These are phyloP conservation scores for Zelostemma sp. DNA, from an alignment of 1,140 invertebrate species.

Conservation along the genomic window DNA sequence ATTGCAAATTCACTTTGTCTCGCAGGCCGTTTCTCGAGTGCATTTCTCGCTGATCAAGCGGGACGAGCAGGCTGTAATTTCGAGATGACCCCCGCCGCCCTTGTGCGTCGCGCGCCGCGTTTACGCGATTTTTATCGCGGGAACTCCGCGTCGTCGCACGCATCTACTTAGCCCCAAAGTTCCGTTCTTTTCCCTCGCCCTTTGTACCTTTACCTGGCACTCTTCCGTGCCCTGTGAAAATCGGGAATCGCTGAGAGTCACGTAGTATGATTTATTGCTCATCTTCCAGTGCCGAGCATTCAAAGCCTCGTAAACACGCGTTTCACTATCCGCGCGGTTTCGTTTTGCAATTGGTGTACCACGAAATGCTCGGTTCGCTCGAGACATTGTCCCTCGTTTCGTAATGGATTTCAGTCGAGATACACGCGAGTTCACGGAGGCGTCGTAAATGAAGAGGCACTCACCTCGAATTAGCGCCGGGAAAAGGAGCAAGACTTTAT, in stretches of 20 bases:
- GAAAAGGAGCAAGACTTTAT: constrained; percentile 1
- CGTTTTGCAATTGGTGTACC: background rate
- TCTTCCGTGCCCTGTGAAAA: too few relatives aligned
- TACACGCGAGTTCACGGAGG: background rate
- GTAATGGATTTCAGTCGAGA: background rate
- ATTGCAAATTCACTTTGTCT: constrained; percentile 53
- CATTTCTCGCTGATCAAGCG: constrained; percentile 51
- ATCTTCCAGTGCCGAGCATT: constrained; percentile 10
- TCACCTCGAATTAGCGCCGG: background rate
- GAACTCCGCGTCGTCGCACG: too few relatives aligned
- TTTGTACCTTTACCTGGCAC: too few relatives aligned
- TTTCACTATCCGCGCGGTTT: background rate
- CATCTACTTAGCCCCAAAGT: too few relatives aligned
- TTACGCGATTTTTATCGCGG: constrained; percentile 25
- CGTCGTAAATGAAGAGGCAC: constrained; percentile 4
- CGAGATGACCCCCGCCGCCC: constrained; percentile 20
- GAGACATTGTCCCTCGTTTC: background rate
- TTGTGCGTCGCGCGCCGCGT: constrained; percentile 13
- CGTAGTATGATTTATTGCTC: constrained; percentile 14
- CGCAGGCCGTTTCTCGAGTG: constrained; percentile 43
- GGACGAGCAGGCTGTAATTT: constrained; percentile 52
- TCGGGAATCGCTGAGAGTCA: constrained; percentile 3
- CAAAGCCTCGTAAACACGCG: constrained; percentile 17
- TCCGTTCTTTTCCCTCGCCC: too few relatives aligned
- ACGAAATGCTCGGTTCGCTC: constrained; percentile 10